Evolutionary conservation across 2,113 vertebrate species (phyloP).

Genomic region (Myotis davidii): DNA sequence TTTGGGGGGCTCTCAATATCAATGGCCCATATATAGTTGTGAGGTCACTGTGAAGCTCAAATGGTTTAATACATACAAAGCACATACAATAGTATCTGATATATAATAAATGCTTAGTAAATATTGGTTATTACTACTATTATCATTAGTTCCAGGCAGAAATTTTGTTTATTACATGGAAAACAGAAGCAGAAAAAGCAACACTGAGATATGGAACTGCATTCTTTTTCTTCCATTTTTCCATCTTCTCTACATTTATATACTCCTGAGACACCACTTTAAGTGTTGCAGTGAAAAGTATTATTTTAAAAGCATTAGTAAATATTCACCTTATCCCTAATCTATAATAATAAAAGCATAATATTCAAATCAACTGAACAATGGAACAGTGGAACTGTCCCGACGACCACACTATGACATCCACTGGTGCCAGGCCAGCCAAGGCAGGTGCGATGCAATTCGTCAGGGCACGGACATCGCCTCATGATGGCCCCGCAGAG

Average conservation of each 20-base stretch:
- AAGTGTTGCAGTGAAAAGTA: slow-evolving; percentile 18
- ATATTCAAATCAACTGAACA: too few species aligned
- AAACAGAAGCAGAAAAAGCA: background rate
- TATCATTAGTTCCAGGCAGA: background rate
- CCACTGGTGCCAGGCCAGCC: too few species aligned
- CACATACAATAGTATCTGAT: background rate
- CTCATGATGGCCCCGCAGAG: too few species aligned
- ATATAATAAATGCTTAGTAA: slow-evolving; percentile 31
- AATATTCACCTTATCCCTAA: slow-evolving; percentile 39
- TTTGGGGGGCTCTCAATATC: background rate
- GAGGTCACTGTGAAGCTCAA: background rate
- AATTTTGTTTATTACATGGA: background rate
- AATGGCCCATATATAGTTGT: background rate
- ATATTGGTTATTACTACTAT: background rate
- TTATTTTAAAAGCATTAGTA: slow-evolving; percentile 38
- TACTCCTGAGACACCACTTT: background rate
- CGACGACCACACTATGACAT: too few species aligned
- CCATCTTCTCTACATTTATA: slow-evolving; percentile 3
- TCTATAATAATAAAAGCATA: background rate
- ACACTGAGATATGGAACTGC: background rate
- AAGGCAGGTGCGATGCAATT: too few species aligned
- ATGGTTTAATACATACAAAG: background rate
- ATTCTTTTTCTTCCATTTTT: slow-evolving; percentile 37
- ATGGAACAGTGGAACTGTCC: too few species aligned
- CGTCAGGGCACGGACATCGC: too few species aligned